These are phyloP conservation scores for Drepanosiphum platanoidis DNA, from an alignment of 2,888 invertebrate genomes.

Conservation along the genomic window DNA sequence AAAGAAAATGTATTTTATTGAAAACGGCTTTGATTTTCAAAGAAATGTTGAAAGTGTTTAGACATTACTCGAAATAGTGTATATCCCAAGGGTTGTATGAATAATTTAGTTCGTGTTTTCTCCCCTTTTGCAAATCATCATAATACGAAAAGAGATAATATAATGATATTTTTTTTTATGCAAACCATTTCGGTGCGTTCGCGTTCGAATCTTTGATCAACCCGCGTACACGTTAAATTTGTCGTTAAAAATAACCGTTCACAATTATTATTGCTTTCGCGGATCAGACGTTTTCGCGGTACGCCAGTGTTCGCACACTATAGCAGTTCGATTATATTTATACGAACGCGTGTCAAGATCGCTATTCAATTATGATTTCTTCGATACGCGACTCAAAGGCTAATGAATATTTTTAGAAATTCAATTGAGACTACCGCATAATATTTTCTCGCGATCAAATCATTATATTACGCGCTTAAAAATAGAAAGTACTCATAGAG, in stretches of 20 bases:
- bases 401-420: too few relatives aligned
- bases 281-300: neutral
- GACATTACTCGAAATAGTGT: slow-evolving; percentile 3
- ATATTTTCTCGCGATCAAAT: too few relatives aligned
- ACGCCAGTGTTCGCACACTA: neutral
- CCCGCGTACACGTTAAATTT: too few relatives aligned
- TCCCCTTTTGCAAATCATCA: slow-evolving; percentile 30
- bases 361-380: too few relatives aligned
- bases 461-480: too few relatives aligned
- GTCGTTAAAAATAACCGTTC: neutral
- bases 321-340: neutral
- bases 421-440: too few relatives aligned
- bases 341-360: neutral
- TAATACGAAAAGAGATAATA: slow-evolving; percentile 32
- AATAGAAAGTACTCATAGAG: too few relatives aligned
- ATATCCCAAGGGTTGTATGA: slow-evolving; percentile 21
- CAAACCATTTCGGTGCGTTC: neutral
- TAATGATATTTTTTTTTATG: slow-evolving; percentile 8
- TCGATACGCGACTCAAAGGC: too few relatives aligned
- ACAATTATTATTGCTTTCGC: neutral
- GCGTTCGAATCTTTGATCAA: slow-evolving; percentile 6
- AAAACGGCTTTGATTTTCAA: slow-evolving; percentile 45
- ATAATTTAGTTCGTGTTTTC: slow-evolving; percentile 34
- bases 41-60: slow-evolving; percentile 45
- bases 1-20: slow-evolving; percentile 35